Evolutionary conservation across 2,113 vertebrate genomes (phyloP).

Genomic region (Tachycineta bicolor): DNA sequence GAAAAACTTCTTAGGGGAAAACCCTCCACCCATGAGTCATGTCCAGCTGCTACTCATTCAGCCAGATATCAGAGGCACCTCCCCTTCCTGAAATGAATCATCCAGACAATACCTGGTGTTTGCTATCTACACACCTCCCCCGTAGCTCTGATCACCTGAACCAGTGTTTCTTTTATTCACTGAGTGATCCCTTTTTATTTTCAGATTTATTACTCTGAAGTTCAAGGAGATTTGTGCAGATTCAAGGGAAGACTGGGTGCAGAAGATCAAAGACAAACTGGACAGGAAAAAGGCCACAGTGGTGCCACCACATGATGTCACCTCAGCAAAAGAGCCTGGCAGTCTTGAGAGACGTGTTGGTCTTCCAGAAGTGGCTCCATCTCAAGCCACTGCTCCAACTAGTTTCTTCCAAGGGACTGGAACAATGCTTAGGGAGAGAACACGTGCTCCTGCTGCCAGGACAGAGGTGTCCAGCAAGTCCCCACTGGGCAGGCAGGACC

Average conservation of each 20-base stretch:
- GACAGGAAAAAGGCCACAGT: neutral
- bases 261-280: neutral
- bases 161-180: neutral
- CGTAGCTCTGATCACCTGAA: neutral
- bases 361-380: neutral
- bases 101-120: neutral
- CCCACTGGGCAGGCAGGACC: neutral
- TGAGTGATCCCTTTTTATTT: neutral
- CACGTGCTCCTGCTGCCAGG: neutral
- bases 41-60: neutral
- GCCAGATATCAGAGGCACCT: neutral
- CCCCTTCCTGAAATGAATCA: neutral
- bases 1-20: neutral
- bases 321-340: neutral
- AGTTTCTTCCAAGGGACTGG: neutral
- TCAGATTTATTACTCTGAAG: neutral
- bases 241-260: neutral
- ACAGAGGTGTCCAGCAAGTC: neutral
- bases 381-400: neutral
- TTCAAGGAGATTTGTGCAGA: neutral
- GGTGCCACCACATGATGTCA: rapidly evolving
- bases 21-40: neutral
- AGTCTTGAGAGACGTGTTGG: neutral
- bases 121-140: neutral
- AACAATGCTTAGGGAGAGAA: neutral